Base-by-base conservation (phyloP, 2,888 invertebrate genomes). In the Drymonia ruficornis region DNA sequence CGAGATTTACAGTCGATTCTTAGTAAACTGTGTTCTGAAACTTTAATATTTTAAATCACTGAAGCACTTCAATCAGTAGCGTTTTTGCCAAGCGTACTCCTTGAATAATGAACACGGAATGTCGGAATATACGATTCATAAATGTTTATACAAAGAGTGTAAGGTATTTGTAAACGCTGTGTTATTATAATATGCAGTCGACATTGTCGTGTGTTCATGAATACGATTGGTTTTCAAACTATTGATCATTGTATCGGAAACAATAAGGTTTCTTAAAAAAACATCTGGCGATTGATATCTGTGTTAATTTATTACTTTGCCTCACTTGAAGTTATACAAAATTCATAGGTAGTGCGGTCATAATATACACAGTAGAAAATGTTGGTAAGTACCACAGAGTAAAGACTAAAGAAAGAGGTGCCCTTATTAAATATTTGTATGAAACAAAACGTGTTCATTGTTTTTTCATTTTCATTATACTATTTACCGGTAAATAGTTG, bases 111-210 rank as follows among this genome's bases (percentile, higher is more conserved):
- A 53, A 1, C 34, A 2, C 29, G n/a, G 15, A 63, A 54, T 65
- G 59, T 52, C 18, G 6, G 29, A n/a, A 11, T 67, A 64, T 43
- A 53, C 48, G 36, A 31, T 11, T n/a, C 52, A 48, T 36, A 46
- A 49, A 36, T 36, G 45, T 18, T 53, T 50, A 51, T 38, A 57
- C 23, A 55, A 50, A 52, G 65, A 56, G 58, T 62, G 55, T 53
- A 46, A 52, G 51, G 57, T 55, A 52, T 64, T 61, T 62, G 54
- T 59, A 62, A 64, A 57, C 52, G 18, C 45, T 48, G 46, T 52
- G 65, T 67, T 55, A 46, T 63, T 52, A 55, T 45, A 28, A 45
- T 15, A 13, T n/a, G 13, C 23, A 45, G 19, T 1, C 43, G 43
- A 13, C 19, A 43, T 43, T 43, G 19, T 19, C 12, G 16, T 12